Base-by-base conservation (phyloP, 2,113 vertebrate genomes). In the Alethe diademata region DNA sequence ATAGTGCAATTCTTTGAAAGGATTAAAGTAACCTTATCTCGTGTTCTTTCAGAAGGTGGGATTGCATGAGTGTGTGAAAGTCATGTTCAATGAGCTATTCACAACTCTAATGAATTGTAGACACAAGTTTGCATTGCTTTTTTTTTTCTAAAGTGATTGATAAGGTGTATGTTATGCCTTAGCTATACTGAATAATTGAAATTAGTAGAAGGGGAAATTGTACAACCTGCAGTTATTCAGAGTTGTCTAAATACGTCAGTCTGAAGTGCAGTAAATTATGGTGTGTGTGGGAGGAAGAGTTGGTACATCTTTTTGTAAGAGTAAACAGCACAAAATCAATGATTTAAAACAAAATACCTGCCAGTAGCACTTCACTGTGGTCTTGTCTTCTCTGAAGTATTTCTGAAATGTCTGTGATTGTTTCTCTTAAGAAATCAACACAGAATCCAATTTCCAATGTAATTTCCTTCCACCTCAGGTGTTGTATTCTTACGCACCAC, bases 11-110 rank as follows among this genome's bases (percentile, higher is more conserved):
- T 98, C 98, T 97, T 97, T 98, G 92, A 98, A 98, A 98, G 98
- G 98, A 99, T 99, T 99, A 98, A 96, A 96, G 97, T 97, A 97
- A 98, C 97, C 96, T 98, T 99, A 98, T 99, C 98, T 98, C 86
- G 1, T 97, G 98, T 98, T 98, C 98, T 98, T 97, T 98, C 88
- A 94, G 92, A 97, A 98, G 97, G 97, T 97, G 69, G 96, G 78
- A 95, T 97, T 93, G 88, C 88, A 73, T 95, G 69, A 83, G 58
- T 97, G 89, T 96, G 81, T 92, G 82, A 94, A 96, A 97, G 85
- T 96, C 96, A 92, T 97, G 79, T 96, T 95, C 95, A 96, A 94
- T 97, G 95, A 97, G 90, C 86, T 95, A 78, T 97, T 97, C 88
- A 95, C 90, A 95, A 51, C 75, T 91, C 86, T 86, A 84, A 95